Evolutionary conservation across 92 coral and sea anemone genomes (phyloP).

Genomic region (Siderastrea radians): DNA sequence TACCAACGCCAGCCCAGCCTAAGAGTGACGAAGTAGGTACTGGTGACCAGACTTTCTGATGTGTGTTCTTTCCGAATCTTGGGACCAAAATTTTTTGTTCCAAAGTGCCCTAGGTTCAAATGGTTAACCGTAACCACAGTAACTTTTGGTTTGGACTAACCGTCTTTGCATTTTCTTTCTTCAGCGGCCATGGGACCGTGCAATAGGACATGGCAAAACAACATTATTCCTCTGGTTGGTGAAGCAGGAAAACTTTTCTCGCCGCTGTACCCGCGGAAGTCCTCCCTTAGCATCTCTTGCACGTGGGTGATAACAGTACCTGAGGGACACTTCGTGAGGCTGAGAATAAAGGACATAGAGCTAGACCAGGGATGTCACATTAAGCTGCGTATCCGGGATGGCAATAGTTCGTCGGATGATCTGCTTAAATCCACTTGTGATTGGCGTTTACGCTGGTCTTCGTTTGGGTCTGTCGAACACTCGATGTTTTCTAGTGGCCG

Average conservation of each 20-base stretch:
- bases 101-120: too few relatives aligned
- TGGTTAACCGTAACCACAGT: too few relatives aligned
- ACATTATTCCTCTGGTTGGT: constrained; percentile 43
- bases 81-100: too few relatives aligned
- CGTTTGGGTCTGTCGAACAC: constrained; percentile 19
- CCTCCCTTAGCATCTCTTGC: constrained; percentile 57
- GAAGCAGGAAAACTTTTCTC: constrained; percentile 61
- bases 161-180: not conserved
- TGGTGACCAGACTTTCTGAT: too few relatives aligned
- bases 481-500: constrained; percentile 54
- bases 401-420: constrained; percentile 40
- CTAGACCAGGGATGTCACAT: constrained; percentile 45
- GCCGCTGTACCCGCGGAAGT: constrained; percentile 54
- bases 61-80: too few relatives aligned
- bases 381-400: constrained; percentile 58
- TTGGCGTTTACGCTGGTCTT: not conserved
- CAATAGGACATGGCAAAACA: constrained; percentile 49
- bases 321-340: constrained; percentile 50
- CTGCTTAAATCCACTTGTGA: constrained; percentile 51
- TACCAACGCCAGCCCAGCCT: too few relatives aligned
- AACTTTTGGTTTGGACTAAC: not conserved
- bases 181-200: constrained; percentile 66
- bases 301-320: constrained; percentile 67
- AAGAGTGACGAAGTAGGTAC: too few relatives aligned
- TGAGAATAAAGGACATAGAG: constrained; percentile 11